phyloP scores from a whole-genome alignment of 1,140 invertebrate species.

The Diplogasteroides magnus region DNA sequence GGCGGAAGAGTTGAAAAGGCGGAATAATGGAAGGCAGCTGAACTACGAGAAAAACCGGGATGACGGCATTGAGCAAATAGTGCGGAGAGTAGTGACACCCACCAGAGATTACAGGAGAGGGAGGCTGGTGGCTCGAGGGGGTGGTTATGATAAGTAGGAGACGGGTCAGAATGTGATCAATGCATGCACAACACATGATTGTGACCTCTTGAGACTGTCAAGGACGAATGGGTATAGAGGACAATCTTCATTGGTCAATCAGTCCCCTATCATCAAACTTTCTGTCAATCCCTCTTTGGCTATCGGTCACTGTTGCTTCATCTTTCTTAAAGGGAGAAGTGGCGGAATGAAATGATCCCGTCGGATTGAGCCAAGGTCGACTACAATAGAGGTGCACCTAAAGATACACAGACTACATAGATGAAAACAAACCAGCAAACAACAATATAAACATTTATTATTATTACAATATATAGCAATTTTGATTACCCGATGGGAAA shows the following conservation, averaged over 20 bases:
- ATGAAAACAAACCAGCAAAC: neutral
- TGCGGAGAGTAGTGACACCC: neutral
- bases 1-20: neutral
- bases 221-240: neutral
- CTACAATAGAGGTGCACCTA: neutral
- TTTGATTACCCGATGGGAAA: neutral
- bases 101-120: neutral
- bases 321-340: too few species aligned
- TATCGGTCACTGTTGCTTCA: too few species aligned
- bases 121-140: neutral
- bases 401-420: neutral
- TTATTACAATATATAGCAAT: neutral
- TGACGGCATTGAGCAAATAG: neutral
- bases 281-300: too few species aligned
- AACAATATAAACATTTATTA: neutral
- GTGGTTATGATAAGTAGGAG: neutral
- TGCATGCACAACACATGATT: neutral
- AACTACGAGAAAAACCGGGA: conserved; percentile 5
- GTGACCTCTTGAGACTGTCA: neutral
- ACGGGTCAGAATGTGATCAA: conserved; percentile 1
- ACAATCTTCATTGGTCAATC: too few species aligned
- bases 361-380: neutral
- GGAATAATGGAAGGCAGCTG: neutral
- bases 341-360: too few species aligned
- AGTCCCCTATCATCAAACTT: too few species aligned